Evolutionary conservation across 1,140 invertebrate genomes (phyloP).

Genomic region (Pseudomyrmex cubaensis): DNA sequence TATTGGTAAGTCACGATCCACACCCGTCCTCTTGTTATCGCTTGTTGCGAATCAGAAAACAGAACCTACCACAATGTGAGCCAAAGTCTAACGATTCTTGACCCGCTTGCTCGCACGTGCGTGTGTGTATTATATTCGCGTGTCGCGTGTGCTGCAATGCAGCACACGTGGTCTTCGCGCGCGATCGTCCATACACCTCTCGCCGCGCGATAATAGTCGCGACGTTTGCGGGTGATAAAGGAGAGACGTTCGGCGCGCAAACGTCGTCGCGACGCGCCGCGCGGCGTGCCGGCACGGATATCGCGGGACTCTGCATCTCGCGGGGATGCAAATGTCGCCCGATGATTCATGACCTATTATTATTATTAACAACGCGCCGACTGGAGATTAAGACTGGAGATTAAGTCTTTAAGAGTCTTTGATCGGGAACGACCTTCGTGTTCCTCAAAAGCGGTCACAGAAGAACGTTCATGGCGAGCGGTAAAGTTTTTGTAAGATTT

Average conservation of each 20-base stretch:
- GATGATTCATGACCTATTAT: conserved; percentile 20
- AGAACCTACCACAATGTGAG: conserved; percentile 78
- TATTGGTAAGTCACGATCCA: conserved; percentile 37
- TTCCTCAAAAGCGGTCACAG: not conserved
- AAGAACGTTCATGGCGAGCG: no score
- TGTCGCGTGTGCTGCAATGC: not conserved
- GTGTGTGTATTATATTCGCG: not conserved
- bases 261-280: not conserved
- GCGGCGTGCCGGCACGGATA: not conserved
- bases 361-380: not conserved
- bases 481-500: no score
- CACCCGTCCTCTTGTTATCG: not conserved
- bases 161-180: not conserved
- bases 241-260: not conserved
- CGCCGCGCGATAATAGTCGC: conserved; percentile 5
- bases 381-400: not conserved
- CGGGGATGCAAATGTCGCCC: not conserved
- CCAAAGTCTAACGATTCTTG: conserved; percentile 73
- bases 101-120: conserved; percentile 11
- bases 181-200: not conserved
- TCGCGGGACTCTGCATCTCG: not conserved
- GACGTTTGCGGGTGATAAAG: not conserved
- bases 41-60: conserved; percentile 47
- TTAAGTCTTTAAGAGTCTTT: not conserved
- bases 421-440: not conserved